Evolutionary conservation across 37 sponge, comb jelly and placozoan species (phyloP).

Genomic region (Ianthella basta): DNA sequence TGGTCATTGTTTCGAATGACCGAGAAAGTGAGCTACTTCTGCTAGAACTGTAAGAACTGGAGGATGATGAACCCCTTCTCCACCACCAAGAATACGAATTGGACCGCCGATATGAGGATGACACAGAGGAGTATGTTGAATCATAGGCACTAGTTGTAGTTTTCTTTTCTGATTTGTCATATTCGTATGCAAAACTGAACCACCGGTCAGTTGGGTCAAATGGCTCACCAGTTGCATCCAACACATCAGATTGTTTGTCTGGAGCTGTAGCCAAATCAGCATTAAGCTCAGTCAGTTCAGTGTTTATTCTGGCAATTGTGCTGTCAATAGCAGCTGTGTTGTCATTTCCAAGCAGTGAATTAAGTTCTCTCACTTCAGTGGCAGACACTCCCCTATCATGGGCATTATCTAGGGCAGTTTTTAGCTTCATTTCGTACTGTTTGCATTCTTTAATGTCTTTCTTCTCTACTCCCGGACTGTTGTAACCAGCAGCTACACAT

Average conservation of each 20-base stretch:
- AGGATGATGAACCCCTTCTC: background rate
- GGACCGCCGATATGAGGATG: background rate
- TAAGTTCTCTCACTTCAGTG: background rate
- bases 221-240: background rate
- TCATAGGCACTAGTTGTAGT: too few species aligned
- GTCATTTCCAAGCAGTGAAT: background rate
- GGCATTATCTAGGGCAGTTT: background rate
- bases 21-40: too few species aligned
- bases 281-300: background rate
- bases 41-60: too few species aligned
- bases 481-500: background rate
- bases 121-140: background rate
- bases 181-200: background rate
- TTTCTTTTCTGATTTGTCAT: background rate
- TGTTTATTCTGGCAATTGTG: background rate
- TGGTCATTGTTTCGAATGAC: background rate
- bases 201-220: constrained; percentile 17
- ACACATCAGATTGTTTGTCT: background rate
- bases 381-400: background rate
- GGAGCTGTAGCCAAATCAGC: constrained; percentile 8
- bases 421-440: background rate
- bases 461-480: background rate
- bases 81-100: constrained; percentile 18
- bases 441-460: background rate
- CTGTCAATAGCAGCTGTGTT: background rate